Conservation (phyloP, 1,140 invertebrate species). For the Dolichoris vasculosae region DNA sequence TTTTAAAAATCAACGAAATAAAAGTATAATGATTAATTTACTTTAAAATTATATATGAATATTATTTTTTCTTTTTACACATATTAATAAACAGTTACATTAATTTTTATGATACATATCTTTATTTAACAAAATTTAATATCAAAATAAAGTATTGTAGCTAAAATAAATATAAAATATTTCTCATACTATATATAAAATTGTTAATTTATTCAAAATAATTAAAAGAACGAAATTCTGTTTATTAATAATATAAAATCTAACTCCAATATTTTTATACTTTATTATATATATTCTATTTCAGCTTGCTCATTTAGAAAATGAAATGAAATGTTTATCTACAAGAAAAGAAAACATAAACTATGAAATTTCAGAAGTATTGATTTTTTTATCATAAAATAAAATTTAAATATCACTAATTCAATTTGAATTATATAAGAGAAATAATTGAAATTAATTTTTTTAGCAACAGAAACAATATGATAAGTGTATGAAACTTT, state of each 20-base stretch:
- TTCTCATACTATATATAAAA: too few relatives aligned
- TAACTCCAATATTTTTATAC: neutral
- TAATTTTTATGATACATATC: neutral
- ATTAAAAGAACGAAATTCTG: neutral
- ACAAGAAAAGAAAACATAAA: constrained; percentile 27
- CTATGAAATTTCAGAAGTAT: constrained; percentile 34
- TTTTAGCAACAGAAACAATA: constrained; percentile 55
- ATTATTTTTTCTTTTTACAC: constrained; percentile 1
- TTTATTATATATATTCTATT: constrained; percentile 25
- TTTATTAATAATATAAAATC: constrained; percentile 39
- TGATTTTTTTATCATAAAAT: neutral
- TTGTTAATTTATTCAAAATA: too few relatives aligned
- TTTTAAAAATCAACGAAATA: constrained; percentile 48
- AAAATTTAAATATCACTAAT: neutral
- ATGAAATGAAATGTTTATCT: constrained; percentile 31
- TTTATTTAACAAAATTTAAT: neutral
- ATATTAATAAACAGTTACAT: constrained; percentile 48
- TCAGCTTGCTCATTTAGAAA: constrained; percentile 42
- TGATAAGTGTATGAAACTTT: constrained; percentile 41
- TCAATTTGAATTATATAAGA: neutral
- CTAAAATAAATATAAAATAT: too few relatives aligned
- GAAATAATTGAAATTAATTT: neutral
- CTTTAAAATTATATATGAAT: neutral
- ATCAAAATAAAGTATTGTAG: neutral
- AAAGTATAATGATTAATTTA: constrained; percentile 36